phyloP scores from a whole-genome alignment of 2,888 invertebrate genomes.

The Altica lythri region DNA sequence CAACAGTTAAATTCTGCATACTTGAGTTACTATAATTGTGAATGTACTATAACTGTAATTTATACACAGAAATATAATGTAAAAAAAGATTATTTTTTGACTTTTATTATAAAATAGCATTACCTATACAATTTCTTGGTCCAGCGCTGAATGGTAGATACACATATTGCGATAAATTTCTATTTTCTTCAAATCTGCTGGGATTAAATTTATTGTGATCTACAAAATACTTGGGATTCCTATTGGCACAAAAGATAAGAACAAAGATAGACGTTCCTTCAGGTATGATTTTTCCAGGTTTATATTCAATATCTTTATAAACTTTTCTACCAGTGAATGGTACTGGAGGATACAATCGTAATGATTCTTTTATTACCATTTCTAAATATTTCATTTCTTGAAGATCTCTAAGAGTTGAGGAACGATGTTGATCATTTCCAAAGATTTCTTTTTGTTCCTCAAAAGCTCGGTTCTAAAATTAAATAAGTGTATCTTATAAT shows the following conservation, averaged over 20 bases:
- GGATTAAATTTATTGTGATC: slow-evolving; percentile 62
- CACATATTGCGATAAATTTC: slow-evolving; percentile 56
- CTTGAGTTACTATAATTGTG: neutral
- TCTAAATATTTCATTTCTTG: slow-evolving; percentile 51
- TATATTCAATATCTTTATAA: slow-evolving; percentile 18
- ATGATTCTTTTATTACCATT: slow-evolving; percentile 48
- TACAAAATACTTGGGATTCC: slow-evolving; percentile 59
- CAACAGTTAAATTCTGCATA: neutral
- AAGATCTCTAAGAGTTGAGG: slow-evolving; percentile 45
- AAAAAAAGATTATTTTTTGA: neutral
- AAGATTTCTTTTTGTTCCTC: slow-evolving; percentile 52
- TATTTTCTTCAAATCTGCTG: slow-evolving; percentile 58
- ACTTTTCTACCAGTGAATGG: slow-evolving; percentile 17
- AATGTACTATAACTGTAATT: neutral
- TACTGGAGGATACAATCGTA: slow-evolving; percentile 40
- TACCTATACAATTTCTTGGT: slow-evolving; percentile 66
- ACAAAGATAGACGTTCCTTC: slow-evolving; percentile 56
- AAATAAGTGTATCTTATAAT: neutral
- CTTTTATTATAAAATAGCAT: neutral
- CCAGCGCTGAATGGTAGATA: slow-evolving; percentile 69
- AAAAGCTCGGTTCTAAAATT: slow-evolving; percentile 49
- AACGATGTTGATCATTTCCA: slow-evolving; percentile 37
- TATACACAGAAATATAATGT: neutral
- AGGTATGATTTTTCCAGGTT: slow-evolving; percentile 44
- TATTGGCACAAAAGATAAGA: slow-evolving; percentile 58